Evolutionary conservation across 2,797 vertebrate species (phyloP).

Genomic region (Poeciliopsis presidionis): DNA sequence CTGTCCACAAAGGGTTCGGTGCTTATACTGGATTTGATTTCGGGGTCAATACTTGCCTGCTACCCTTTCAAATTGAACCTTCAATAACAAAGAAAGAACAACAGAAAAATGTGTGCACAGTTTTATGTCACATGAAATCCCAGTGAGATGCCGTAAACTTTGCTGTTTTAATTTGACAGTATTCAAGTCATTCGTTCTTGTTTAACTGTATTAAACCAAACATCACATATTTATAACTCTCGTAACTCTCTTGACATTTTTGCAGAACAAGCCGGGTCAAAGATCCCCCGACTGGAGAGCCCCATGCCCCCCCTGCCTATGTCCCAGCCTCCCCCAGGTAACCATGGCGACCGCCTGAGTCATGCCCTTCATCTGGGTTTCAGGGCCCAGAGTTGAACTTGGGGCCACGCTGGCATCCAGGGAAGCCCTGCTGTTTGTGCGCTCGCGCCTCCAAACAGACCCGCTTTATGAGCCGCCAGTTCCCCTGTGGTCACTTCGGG

Average conservation of each 20-base stretch:
- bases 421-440: conserved; percentile 12
- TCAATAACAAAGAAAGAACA: not conserved
- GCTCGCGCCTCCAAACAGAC: conserved; percentile 16
- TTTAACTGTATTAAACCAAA: not conserved
- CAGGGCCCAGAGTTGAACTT: not conserved
- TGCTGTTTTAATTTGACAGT: not conserved
- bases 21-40: not conserved
- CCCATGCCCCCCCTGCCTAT: conserved; percentile 91
- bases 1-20: not conserved
- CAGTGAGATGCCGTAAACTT: not conserved
- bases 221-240: not conserved
- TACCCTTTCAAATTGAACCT: not conserved
- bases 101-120: not conserved
- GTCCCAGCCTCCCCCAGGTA: conserved; percentile 90
- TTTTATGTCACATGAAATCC: not conserved
- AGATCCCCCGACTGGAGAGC: conserved; percentile 93
- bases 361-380: not conserved
- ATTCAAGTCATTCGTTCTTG: too few relatives aligned
- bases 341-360: not conserved
- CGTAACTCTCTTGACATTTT: conserved; percentile 27
- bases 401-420: not conserved
- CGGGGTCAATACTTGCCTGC: not conserved
- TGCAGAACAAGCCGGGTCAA: conserved; percentile 90
- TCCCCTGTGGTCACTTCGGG: conserved; percentile 7
- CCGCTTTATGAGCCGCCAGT: conserved; percentile 28